These are phyloP conservation scores for Dipodomys merriami DNA, from an alignment of 2,113 vertebrate genomes.

Conservation along the genomic window DNA sequence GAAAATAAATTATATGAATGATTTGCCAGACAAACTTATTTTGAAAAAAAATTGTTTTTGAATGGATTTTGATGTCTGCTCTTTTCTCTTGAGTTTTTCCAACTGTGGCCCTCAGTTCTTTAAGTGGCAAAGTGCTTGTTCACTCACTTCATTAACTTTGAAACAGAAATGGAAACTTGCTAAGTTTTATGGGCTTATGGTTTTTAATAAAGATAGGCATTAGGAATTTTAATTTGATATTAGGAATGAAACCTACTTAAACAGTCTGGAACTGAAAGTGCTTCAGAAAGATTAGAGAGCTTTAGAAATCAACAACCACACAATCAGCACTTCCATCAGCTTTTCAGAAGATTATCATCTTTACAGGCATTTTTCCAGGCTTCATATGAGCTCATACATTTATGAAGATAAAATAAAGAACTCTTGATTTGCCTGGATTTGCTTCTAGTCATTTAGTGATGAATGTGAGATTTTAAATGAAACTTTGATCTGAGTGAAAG, in stretches of 20 bases:
- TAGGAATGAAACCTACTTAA: conserved; percentile 81
- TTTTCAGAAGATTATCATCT: conserved; percentile 74
- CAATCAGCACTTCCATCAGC: conserved; percentile 73
- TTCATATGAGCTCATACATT: conserved; percentile 56
- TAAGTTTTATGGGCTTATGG: conserved; percentile 74
- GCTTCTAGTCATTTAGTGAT: conserved; percentile 65
- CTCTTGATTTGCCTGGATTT: conserved; percentile 59
- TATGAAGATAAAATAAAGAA: conserved; percentile 65
- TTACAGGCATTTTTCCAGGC: conserved; percentile 53
- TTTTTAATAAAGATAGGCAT: conserved; percentile 74
- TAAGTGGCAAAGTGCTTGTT: conserved; percentile 56
- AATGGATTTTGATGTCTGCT: conserved; percentile 30
- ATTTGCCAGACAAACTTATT: conserved; percentile 33
- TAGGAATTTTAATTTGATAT: conserved; percentile 74
- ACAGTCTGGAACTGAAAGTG: conserved; percentile 79
- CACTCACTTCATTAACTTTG: conserved; percentile 73
- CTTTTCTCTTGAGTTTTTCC: conserved; percentile 49
- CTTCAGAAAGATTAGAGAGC: conserved; percentile 81
- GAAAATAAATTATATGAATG: conserved; percentile 25
- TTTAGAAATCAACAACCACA: conserved; percentile 63
- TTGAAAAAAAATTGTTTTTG: neutral
- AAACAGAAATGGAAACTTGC: conserved; percentile 72
- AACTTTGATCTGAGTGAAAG: conserved; percentile 36
- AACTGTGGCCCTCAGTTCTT: conserved; percentile 49
- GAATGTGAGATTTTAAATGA: conserved; percentile 11